Conservation (phyloP, 2,888 invertebrate species). For the Pandemis cinnamomeana region DNA sequence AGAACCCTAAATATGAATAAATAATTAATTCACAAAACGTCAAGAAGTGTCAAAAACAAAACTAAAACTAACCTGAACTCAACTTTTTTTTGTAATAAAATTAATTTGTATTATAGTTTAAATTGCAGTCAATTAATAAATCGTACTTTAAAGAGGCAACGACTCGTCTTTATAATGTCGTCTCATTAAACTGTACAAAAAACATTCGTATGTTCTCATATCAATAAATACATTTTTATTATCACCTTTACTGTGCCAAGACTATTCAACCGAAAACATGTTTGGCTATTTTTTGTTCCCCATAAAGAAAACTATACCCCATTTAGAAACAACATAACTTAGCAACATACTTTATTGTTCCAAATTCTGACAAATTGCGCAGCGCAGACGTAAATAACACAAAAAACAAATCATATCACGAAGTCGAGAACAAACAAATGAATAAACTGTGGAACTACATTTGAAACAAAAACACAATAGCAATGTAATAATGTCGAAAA, state of each 20-base stretch:
- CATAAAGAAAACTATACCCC: neutral
- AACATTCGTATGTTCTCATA: too few species aligned
- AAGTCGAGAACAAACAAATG: too few species aligned
- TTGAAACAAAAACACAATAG: slow-evolving; percentile 22
- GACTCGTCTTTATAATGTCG: too few species aligned
- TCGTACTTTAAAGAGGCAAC: too few species aligned
- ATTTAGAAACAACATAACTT: neutral
- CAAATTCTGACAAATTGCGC: neutral
- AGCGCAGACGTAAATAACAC: neutral
- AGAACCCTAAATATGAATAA: neutral
- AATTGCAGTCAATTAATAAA: too few species aligned
- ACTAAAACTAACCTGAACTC: too few species aligned
- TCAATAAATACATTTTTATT: too few species aligned
- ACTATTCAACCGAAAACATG: neutral
- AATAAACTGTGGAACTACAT: neutral
- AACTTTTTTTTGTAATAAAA: too few species aligned
- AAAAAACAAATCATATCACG: neutral
- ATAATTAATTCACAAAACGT: neutral
- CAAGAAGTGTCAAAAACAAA: too few species aligned
- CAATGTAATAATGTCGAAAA: slow-evolving; percentile 28
- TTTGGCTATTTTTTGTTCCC: neutral
- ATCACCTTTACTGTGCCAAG: neutral
- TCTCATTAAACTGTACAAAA: too few species aligned
- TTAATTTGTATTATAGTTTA: too few species aligned
- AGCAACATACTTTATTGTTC: neutral